Evolutionary conservation across 2,888 invertebrate genomes (phyloP), one percentile per base, ranked within the genome.

Genomic region (Conchocele bisecta): DNA sequence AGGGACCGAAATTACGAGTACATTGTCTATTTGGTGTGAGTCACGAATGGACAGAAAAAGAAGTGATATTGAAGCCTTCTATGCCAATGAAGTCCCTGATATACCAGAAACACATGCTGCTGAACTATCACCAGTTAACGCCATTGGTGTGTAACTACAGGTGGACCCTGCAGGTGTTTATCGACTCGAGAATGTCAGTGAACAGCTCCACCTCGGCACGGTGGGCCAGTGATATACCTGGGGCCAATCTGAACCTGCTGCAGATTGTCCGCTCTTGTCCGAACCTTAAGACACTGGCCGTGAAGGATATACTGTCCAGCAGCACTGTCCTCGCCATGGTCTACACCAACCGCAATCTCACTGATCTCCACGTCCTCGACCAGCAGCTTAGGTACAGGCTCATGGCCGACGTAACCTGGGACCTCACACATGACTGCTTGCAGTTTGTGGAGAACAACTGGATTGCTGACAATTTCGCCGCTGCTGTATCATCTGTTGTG

Each of bases 11-110:
- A 1, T 53, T 80, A 5, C 57, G 78, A 28, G 78, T 81, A 2
- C 69, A 78, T 29, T 78, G 78, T 48, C 70, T 71, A 41, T 63
- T 81, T 50, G 75, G 76, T 28, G 58, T 69, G 2, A 44, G 64
- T 13, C 75, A 76, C 48, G 73, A 76, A 56, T 83, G 78, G 78
- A 67, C 81, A 17, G 75, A 83, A 28, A 74, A 78, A 42, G 78
- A 78, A 29, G 51, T 76, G 4, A 66, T 82, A 24, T 37, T 82
- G 11, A 82, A 82, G 42, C 60, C 68, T 6, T 68, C 60, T 11
- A 75, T 81, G 60, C 83, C 81, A 3, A 65, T 83, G n/a, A 44
- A 59, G 26, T 67, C 74, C 7, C 56, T 82, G 5, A 70, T 72
- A 29, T 78, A 75, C 31, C 50, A 60, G 15, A 79, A 78, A 31